Evolutionary conservation across 2,797 vertebrate genomes (phyloP).

Genomic region (Chrysocyon brachyurus): DNA sequence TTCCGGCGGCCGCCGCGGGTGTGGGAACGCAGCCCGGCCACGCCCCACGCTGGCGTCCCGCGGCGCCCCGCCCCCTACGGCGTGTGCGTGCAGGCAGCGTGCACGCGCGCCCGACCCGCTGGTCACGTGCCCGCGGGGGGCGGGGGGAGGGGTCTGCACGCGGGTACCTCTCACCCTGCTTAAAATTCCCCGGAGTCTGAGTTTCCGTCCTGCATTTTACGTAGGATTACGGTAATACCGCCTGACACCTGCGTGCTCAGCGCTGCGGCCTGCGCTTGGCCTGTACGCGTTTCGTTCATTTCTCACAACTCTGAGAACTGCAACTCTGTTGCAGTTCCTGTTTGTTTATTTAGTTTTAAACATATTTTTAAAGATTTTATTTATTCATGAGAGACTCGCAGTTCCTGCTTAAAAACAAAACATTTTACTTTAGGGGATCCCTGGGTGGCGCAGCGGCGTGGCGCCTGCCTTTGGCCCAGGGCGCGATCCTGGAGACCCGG

Average conservation of each 20-base stretch:
- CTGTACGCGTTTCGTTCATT: neutral
- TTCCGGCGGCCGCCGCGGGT: slow-evolving; percentile 73
- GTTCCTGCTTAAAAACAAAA: too few species aligned
- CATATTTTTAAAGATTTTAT: too few species aligned
- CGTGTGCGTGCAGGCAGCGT: too few species aligned
- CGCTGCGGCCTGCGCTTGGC: neutral
- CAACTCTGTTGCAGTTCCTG: neutral
- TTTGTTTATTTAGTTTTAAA: neutral
- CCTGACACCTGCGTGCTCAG: neutral
- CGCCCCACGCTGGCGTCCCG: slow-evolving; percentile 41
- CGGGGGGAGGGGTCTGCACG: fast-evolving
- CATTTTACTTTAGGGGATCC: too few species aligned
- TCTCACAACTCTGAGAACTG: slow-evolving; percentile 12
- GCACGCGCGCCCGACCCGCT: neutral
- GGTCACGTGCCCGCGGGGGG: fast-evolving
- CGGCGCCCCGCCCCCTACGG: neutral
- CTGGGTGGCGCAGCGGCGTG: too few species aligned
- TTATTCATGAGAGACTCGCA: too few species aligned
- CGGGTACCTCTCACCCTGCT: fast-evolving
- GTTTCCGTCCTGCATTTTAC: neutral
- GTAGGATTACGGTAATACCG: neutral
- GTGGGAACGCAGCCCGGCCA: slow-evolving; percentile 63
- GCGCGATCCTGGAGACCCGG: too few species aligned
- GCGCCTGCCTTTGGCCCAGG: too few species aligned
- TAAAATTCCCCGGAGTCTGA: neutral